phyloP scores from a whole-genome alignment of 2,888 invertebrate genomes.

The Dasypogon diadema region DNA sequence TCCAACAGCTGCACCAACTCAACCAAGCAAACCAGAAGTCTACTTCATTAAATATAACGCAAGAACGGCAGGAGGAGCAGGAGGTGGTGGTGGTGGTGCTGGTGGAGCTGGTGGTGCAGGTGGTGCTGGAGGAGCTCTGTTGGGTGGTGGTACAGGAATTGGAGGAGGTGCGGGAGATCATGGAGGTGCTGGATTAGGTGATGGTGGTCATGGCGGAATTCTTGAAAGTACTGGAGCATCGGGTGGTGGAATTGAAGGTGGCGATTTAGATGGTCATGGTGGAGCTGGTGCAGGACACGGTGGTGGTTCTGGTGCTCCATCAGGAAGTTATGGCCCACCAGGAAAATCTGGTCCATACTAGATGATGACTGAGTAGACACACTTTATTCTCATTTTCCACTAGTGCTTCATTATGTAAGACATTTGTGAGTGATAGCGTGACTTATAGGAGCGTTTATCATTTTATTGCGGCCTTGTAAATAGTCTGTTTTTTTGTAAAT shows the following conservation, averaged over 20 bases:
- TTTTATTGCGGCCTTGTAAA: slow-evolving; percentile 33
- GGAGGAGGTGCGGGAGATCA: slow-evolving; percentile 24
- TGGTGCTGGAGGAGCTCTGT: background rate
- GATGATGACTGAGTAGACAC: background rate
- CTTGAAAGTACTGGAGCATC: slow-evolving; percentile 17
- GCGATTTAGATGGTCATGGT: slow-evolving; percentile 15
- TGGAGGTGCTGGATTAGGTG: slow-evolving; percentile 38
- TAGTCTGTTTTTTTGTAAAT: slow-evolving; percentile 46
- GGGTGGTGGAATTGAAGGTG: slow-evolving; percentile 43
- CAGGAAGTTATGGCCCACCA: slow-evolving; percentile 75
- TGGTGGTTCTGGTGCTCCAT: slow-evolving; percentile 61
- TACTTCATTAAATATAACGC: slow-evolving; percentile 78
- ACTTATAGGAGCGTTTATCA: slow-evolving; percentile 5
- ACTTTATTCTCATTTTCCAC: slow-evolving; percentile 10
- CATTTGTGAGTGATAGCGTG: slow-evolving; percentile 25
- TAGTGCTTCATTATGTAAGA: background rate
- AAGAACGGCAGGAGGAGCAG: slow-evolving; percentile 62
- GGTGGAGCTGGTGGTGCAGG: slow-evolving; percentile 31
- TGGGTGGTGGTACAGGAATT: slow-evolving; percentile 2
- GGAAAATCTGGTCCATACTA: slow-evolving; percentile 68
- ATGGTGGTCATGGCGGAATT: background rate
- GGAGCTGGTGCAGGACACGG: slow-evolving; percentile 44
- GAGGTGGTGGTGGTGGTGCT: slow-evolving; percentile 62
- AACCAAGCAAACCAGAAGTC: slow-evolving; percentile 88
- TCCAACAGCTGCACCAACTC: slow-evolving; percentile 81